Percentiles rank a stretch among this genome's conserved stretches.
phyloP scores from a whole-genome alignment of 1,140 invertebrate genomes.

The Lepidotrigona ventralis region DNA sequence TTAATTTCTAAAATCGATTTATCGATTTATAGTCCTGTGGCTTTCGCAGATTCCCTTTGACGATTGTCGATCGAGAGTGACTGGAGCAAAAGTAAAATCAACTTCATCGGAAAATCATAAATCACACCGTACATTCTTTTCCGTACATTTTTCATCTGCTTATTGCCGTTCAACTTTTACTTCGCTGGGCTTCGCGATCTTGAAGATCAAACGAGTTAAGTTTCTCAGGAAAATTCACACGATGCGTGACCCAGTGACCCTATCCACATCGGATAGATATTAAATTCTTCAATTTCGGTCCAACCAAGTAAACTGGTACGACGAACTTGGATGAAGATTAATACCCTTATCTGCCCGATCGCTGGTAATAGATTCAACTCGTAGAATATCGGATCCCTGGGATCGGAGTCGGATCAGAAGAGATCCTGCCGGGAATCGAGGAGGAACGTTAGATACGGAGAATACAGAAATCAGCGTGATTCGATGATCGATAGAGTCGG shows the following conservation, averaged over 20 bases:
- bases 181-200: not conserved
- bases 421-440: not conserved
- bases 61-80: not conserved
- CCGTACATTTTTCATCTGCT: not conserved
- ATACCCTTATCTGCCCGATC: constrained; percentile 21
- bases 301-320: not conserved
- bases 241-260: not conserved
- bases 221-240: not conserved
- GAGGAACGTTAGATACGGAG: not conserved
- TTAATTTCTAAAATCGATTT: constrained; percentile 38
- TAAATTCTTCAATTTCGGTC: constrained; percentile 7
- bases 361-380: not conserved
- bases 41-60: not conserved
- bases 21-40: constrained; percentile 18
- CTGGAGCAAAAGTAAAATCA: not conserved
- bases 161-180: not conserved
- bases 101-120: not conserved
- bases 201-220: not conserved
- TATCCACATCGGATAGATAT: not conserved
- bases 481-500: constrained; percentile 43
- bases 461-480: constrained; percentile 25
- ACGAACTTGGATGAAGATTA: not conserved
- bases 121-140: constrained; percentile 2
- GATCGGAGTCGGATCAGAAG: not conserved
- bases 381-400: not conserved